phyloP scores from a whole-genome alignment of 2,797 vertebrate genomes.

The Chloroceryle amazona region DNA sequence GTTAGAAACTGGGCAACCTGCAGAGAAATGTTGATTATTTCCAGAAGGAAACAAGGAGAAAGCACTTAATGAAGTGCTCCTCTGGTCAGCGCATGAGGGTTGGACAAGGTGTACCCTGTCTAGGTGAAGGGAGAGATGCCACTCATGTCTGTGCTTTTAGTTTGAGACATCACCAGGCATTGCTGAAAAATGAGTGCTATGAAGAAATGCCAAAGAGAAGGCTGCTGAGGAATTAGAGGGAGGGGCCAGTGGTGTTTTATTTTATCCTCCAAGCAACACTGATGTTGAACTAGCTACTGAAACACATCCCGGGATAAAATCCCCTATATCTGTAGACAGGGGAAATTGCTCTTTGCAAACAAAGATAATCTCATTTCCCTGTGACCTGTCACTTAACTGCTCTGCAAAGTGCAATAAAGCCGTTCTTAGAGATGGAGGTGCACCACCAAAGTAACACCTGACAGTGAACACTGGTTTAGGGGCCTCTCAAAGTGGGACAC shows the following conservation, averaged over 20 bases:
- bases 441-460: neutral
- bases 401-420: neutral
- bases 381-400: neutral
- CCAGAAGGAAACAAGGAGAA: neutral
- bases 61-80: too few relatives aligned
- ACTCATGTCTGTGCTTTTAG: neutral
- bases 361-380: neutral
- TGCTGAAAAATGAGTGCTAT: neutral
- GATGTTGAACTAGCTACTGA: neutral
- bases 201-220: neutral
- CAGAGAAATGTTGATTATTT: neutral
- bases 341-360: neutral
- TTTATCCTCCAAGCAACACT: neutral
- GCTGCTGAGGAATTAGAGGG: neutral
- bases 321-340: neutral
- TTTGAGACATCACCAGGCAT: neutral
- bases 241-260: neutral
- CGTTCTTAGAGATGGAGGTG: rapidly evolving
- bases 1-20: neutral
- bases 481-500: neutral
- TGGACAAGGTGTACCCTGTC: neutral
- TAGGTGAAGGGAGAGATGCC: neutral
- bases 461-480: neutral
- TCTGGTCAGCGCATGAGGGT: rapidly evolving
- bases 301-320: neutral